phyloP scores from a whole-genome alignment of 1,140 invertebrate genomes.

The Bombus terrestris region DNA sequence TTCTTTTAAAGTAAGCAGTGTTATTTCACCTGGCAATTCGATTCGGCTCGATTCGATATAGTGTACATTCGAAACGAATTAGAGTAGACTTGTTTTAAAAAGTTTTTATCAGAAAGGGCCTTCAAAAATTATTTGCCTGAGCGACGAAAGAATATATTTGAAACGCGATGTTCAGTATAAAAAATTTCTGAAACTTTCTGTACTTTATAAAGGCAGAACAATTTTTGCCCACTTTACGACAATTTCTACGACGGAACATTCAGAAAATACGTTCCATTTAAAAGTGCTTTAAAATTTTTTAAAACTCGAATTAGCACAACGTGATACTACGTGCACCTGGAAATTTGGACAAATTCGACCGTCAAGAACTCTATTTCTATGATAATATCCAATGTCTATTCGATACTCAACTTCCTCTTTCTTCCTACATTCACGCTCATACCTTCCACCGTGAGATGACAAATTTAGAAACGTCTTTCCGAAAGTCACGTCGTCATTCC shows the following conservation, averaged over 20 bases:
- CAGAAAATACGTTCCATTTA: neutral
- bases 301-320: slow-evolving; percentile 1
- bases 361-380: slow-evolving; percentile 32
- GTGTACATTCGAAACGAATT: neutral
- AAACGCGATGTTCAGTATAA: neutral
- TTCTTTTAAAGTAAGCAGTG: neutral
- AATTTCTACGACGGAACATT: neutral
- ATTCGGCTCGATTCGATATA: neutral
- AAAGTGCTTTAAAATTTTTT: neutral
- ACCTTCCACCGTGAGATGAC: neutral
- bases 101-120: too few species aligned
- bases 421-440: neutral
- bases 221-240: neutral
- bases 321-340: too few species aligned
- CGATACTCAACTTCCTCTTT: too few species aligned
- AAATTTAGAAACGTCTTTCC: neutral
- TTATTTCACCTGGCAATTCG: neutral
- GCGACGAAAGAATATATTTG: neutral
- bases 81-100: neutral
- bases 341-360: neutral
- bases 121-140: slow-evolving; percentile 19
- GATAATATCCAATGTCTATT: slow-evolving; percentile 18
- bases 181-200: neutral
- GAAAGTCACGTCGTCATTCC: neutral
- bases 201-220: neutral